Percentiles rank a stretch among this genome's conserved stretches.
Conservation (phyloP, 1,140 invertebrate species). For the Plectrocnemia conspersa region DNA sequence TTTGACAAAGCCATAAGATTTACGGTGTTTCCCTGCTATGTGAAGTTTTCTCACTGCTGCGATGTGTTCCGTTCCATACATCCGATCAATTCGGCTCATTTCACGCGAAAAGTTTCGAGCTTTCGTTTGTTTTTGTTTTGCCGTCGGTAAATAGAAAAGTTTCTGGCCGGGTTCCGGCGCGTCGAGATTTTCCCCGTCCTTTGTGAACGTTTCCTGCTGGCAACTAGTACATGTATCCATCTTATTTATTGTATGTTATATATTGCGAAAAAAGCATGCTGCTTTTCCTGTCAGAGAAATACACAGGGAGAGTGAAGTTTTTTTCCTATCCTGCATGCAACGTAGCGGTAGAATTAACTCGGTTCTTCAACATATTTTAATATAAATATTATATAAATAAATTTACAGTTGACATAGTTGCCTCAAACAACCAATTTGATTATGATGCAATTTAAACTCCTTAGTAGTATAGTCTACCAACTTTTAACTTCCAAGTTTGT, state of each 20-base stretch:
- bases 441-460: too few species aligned
- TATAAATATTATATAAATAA: too few species aligned
- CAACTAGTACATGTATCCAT: not conserved
- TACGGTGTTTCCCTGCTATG: constrained; percentile 3
- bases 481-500: too few species aligned
- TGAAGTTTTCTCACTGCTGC: constrained; percentile 26
- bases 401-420: too few species aligned
- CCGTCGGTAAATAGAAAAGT: constrained; percentile 32
- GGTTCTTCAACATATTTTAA: too few species aligned
- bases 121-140: constrained; percentile 31
- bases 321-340: too few species aligned
- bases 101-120: constrained; percentile 24
- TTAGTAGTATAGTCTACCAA: too few species aligned
- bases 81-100: constrained; percentile 35
- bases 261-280: too few species aligned
- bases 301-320: too few species aligned
- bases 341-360: too few species aligned
- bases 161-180: constrained; percentile 14
- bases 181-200: constrained; percentile 11
- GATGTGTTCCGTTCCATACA: constrained; percentile 18
- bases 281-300: too few species aligned
- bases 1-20: constrained; percentile 30
- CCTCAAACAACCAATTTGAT: too few species aligned
- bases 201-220: constrained; percentile 13
- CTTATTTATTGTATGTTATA: constrained; percentile 12